A percentile compares a stretch with the other conserved stretches of the same genome.
Evolutionary conservation across 2,888 invertebrate species (phyloP).

Genomic region (Cheilosia urbana): DNA sequence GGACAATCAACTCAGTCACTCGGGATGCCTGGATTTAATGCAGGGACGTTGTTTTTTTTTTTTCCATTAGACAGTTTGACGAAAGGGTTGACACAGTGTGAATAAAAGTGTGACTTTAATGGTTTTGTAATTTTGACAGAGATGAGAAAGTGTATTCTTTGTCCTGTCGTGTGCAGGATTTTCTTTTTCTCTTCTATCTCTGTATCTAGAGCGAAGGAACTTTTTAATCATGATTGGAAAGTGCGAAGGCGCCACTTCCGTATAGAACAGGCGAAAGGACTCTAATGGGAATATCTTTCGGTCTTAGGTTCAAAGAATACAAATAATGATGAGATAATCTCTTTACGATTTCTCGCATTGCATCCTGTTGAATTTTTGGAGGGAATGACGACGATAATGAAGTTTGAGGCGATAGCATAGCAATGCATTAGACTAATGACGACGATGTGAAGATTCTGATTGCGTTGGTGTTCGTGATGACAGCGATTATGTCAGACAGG

Average conservation of each 20-base stretch:
- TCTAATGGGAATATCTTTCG: constrained; percentile 53
- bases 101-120: constrained; percentile 38
- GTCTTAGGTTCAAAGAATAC: constrained; percentile 64
- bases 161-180: constrained; percentile 7
- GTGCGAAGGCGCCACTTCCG: not conserved
- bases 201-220: constrained; percentile 22
- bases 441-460: constrained; percentile 1
- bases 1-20: constrained; percentile 40
- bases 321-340: constrained; percentile 64
- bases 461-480: constrained; percentile 13
- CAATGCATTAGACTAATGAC: constrained; percentile 58
- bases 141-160: constrained; percentile 52
- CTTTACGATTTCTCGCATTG: constrained; percentile 32
- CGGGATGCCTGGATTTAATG: constrained; percentile 30
- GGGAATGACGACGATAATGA: constrained; percentile 27
- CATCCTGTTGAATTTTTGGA: constrained; percentile 37
- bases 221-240: constrained; percentile 47
- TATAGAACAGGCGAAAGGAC: constrained; percentile 37
- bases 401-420: constrained; percentile 51
- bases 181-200: constrained; percentile 6
- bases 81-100: constrained; percentile 33
- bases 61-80: constrained; percentile 22
- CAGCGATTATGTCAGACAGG: constrained; percentile 21
- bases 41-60: constrained; percentile 15
- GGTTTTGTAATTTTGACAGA: constrained; percentile 60